A percentile compares a stretch with the other conserved stretches of the same genome.
Conservation (phyloP, 1,140 invertebrate species). For the Myzus persicae region DNA sequence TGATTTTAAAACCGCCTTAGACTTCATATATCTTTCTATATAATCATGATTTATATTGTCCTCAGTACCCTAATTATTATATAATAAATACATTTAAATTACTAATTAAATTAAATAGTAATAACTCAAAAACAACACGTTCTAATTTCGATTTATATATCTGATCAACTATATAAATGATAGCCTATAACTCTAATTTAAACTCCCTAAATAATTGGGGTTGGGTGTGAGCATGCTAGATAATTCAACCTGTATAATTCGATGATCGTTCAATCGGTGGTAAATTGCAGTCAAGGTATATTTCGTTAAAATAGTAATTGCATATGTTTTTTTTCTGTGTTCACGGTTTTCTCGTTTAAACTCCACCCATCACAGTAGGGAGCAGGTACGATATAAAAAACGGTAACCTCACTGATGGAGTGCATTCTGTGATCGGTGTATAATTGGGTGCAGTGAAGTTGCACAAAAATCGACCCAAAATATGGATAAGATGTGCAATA, state of each 20-base stretch:
- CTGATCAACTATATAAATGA: too few relatives aligned
- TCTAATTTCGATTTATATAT: too few relatives aligned
- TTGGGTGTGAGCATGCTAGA: too few relatives aligned
- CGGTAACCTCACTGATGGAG: background rate
- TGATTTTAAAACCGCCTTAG: too few relatives aligned
- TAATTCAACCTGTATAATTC: background rate
- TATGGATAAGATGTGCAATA: background rate
- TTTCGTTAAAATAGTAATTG: background rate
- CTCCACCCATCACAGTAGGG: background rate
- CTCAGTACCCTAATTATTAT: too few relatives aligned
- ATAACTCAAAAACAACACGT: too few relatives aligned
- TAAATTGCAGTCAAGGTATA: background rate
- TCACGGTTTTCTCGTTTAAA: background rate
- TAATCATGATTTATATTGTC: too few relatives aligned
- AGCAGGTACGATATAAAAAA: background rate
- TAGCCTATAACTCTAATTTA: too few relatives aligned
- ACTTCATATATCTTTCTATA: too few relatives aligned
- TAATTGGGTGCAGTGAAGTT: background rate
- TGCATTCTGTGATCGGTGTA: background rate
- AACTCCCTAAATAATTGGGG: too few relatives aligned
- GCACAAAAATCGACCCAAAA: background rate
- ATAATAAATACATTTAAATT: too few relatives aligned
- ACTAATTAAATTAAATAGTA: too few relatives aligned
- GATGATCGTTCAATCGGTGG: background rate
- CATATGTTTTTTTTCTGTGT: background rate